phyloP scores from a whole-genome alignment of 2,113 vertebrate genomes.

The Hylia prasina region DNA sequence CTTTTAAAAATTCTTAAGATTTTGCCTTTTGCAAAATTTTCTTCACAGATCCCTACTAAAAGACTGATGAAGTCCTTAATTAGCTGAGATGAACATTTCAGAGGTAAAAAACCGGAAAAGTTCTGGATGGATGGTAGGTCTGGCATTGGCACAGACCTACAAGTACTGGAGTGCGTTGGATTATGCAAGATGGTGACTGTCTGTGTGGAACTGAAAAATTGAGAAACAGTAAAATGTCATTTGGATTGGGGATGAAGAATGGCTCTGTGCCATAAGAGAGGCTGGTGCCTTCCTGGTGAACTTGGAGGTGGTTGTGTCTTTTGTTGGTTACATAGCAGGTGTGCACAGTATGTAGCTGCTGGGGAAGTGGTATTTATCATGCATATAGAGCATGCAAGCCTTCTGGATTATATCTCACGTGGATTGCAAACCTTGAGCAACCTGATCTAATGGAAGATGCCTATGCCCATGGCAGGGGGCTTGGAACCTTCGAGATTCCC shows the following conservation, averaged over 20 bases:
- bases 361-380: not conserved
- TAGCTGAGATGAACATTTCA: not conserved
- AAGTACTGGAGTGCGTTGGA: not conserved
- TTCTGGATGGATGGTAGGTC: not conserved
- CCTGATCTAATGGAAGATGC: not conserved
- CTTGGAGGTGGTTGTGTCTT: not conserved
- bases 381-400: not conserved
- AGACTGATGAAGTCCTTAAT: not conserved
- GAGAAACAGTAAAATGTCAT: not conserved
- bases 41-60: not conserved
- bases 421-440: not conserved
- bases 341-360: not conserved
- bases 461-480: accelerated
- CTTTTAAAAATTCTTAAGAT: not conserved
- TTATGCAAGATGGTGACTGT: not conserved
- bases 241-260: not conserved
- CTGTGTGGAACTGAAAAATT: not conserved
- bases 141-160: not conserved
- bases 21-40: not conserved
- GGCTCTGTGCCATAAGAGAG: not conserved
- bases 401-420: not conserved
- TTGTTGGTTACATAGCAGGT: not conserved
- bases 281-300: not conserved
- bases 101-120: not conserved
- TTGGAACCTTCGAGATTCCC: not conserved